Base-by-base conservation (phyloP, 2,113 vertebrate species). In the Todiramphus chloris region DNA sequence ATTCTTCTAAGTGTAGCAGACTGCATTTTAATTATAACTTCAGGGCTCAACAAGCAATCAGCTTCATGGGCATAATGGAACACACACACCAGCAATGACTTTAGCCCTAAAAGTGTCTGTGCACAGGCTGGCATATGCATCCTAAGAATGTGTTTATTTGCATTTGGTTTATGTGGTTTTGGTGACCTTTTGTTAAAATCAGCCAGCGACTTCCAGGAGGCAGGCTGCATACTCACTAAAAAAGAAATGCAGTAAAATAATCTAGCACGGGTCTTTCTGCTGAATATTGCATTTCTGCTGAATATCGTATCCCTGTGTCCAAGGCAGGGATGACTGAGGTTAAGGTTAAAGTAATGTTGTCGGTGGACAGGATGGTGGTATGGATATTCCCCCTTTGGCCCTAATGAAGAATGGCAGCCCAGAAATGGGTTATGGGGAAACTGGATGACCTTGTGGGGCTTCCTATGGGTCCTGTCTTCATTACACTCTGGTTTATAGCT, bases 131-230 rank as follows among this genome's bases (percentile, higher is more conserved):
- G 91, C 84, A 87, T 75, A 69, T 60, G 51, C 37, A 68, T 56
- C 84, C 58, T 64, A 95, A 85, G 87, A 93, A 96, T 91, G 81
- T 91, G 77, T 95, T 94, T 96, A 59, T 96, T 96, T 96, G 89
- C 35, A 1, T 87, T 93, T 89, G 93, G 94, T 93, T 96, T 94
- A 56, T 96, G 87, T 76, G 95, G 91, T 84, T 97, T 96, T 82
- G 91, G 81, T 96, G 95, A 93, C 91, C 94, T 95, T 97, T 94
- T 67, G 87, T 87, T 94, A 72, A 93, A 96, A 96, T 75, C 83
- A 89, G 73, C n/a, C 76, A 68, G 76, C 28, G 80, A 82, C 60
- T 94, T 95, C 66, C 91, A 97, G 80, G 89, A 94, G 83, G 76
- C 76, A 70, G 84, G 69, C 75, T 89, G 67, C 69, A 75, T 9